Evolutionary conservation across 92 coral and sea anemone species (phyloP).

Genomic region (Porites divaricata): DNA sequence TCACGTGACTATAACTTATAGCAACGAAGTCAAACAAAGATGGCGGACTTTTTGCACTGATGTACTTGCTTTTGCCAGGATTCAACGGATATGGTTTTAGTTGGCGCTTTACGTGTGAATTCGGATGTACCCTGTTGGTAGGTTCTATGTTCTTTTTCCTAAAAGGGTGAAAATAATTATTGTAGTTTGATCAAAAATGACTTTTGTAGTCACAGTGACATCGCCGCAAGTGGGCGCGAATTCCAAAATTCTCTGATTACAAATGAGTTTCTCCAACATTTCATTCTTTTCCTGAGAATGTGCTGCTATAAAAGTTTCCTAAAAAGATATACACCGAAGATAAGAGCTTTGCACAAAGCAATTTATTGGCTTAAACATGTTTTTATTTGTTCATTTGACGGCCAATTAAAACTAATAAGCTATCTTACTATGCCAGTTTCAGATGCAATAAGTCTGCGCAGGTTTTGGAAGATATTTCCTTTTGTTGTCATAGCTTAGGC

Average conservation of each 20-base stretch:
- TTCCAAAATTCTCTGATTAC: slow-evolving; percentile 29
- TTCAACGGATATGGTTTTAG: background rate
- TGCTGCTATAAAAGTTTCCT: background rate
- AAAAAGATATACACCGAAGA: background rate
- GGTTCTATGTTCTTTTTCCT: background rate
- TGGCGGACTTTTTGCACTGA: slow-evolving; percentile 68
- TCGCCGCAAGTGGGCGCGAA: slow-evolving; percentile 30
- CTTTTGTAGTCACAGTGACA: too few relatives aligned
- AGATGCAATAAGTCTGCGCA: too few relatives aligned
- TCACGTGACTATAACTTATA: slow-evolving; percentile 74
- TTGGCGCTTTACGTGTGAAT: background rate
- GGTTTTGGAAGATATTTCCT: too few relatives aligned
- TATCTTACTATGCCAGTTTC: too few relatives aligned
- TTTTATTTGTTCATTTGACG: slow-evolving; percentile 35
- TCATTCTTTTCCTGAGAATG: background rate
- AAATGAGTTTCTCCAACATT: background rate
- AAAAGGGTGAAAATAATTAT: slow-evolving; percentile 15
- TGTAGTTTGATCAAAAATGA: background rate
- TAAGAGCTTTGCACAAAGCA: background rate
- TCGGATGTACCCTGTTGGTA: background rate
- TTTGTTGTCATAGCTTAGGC: too few relatives aligned
- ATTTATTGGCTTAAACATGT: background rate
- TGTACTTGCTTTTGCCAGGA: slow-evolving; percentile 33
- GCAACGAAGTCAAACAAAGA: slow-evolving; percentile 88
- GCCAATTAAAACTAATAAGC: slow-evolving; percentile 13